Evolutionary conservation across 2,113 vertebrate genomes (phyloP), one percentile per base, ranked within the genome.

Genomic region (Spea multiplicata): DNA sequence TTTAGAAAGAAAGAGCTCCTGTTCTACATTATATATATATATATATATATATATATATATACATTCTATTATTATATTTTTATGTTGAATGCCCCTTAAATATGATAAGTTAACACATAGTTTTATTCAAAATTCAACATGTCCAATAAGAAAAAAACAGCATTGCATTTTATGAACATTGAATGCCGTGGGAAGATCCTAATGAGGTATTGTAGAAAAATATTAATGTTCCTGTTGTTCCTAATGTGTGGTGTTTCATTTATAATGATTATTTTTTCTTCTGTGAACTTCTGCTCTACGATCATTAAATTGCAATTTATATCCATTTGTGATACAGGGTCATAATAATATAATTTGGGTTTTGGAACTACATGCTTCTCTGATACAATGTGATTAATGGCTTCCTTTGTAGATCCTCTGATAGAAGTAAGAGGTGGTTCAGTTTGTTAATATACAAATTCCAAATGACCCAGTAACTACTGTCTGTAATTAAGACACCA

Each of bases 301-400:
- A 14, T 74, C 14, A 71, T 71, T 78, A 52, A 73, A 73, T 49
- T 53, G 10, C 71, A 80, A 71, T 82, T 83, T 74, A 71, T 84
- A 77, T 67, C 66, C 64, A 44, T 68, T 65, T 81, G 75, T 30
- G 3, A 82, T 75, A 73, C 82, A 82, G 3, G 46, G 73, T 71
- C 44, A 76, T 69, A 79, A 69, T 66, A 16, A 83, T 59, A 12
- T 75, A 62, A 44, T 5, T 16, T 46, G 70, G 16, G 17, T 78
- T 84, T 79, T 78, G 66, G 75, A 83, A 62, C 77, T 78, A 65
- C 78, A 76, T 16, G 81, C 77, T 76, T 83, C 79, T 71, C 14
- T 83, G 81, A 83, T 84, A 77, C 69, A 81, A 53, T 83, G 68
- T 86, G 83, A 90, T 87, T 84, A 85, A 88, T 88, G 64, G 17